Base-by-base conservation (phyloP, 2,113 vertebrate genomes). In the Pholis gunnellus region DNA sequence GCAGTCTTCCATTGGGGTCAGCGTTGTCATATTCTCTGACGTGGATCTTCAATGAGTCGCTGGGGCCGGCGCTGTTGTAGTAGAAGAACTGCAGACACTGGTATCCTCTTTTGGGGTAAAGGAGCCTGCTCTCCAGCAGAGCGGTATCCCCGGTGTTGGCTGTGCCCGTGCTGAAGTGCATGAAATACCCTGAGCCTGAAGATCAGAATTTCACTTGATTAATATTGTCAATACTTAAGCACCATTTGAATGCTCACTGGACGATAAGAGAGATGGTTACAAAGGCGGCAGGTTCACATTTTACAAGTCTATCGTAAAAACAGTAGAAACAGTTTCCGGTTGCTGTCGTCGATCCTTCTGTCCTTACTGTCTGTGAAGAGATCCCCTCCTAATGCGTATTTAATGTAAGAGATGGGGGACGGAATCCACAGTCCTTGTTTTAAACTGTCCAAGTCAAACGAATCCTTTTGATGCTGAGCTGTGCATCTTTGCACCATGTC, bases 81-180 rank as follows among this genome's bases (percentile, higher is more conserved):
- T 95, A 94, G 92, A 96, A 99, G 93, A 99, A 99, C 82, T 99
- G 95, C 90, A 99, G 86, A 87, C 98, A 99, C 82, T 99, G 97
- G 75, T 94, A 96, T 8, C 88, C 91, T 90, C 96, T 94, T 76
- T 95, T 97, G 6, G 97, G 97, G 83, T 98, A 98, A 9, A 98
- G 79, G 4, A 92, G 72, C 52, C 97, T 91, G 86, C 96, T 98
- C 92, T 99, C 97, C 84, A 99, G 91, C 36, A 87, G 0, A 7
- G 97, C 97, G 0, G 31, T 92, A 57, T 80, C 90, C 42, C 93
- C 94, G 3, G 5, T 46, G 4, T 1, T 89, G 22, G 89, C 95
- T 34, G 81, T 29, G 0, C 87, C 81, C 0, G 95, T 96, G 84
- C 86, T 36, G 11, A 98, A 97, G 93, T 99, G 96, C 97, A 99